Conservation (phyloP, 1,140 invertebrate species). For the Drosophila persimilis region DNA sequence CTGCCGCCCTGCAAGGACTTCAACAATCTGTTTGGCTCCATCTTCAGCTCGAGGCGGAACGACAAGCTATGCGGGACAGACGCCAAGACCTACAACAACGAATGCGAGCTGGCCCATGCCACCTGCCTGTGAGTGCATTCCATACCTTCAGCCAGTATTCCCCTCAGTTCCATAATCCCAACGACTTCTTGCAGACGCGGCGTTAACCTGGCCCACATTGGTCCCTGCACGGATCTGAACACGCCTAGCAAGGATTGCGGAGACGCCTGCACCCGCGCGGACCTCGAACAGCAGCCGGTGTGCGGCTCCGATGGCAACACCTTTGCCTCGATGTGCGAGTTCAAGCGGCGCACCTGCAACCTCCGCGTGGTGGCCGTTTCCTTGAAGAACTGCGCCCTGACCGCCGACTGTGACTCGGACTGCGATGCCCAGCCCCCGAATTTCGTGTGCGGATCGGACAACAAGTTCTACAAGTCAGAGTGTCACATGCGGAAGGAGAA, state of each 20-base stretch:
- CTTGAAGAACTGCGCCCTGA: constrained; percentile 91
- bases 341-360: constrained; percentile 92
- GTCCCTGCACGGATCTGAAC: constrained; percentile 91
- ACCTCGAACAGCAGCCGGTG: constrained; percentile 88
- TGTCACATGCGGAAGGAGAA: constrained; percentile 96
- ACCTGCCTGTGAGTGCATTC: constrained; percentile 89
- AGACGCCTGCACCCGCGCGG: constrained; percentile 87
- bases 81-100: constrained; percentile 91
- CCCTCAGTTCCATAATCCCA: constrained; percentile 1
- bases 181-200: constrained; percentile 86
- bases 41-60: constrained; percentile 77
- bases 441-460: constrained; percentile 96
- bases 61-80: constrained; percentile 94
- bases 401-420: constrained; percentile 90
- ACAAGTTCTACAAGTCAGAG: constrained; percentile 94
- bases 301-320: constrained; percentile 96
- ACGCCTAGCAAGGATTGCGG: constrained; percentile 88
- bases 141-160: constrained; percentile 2
- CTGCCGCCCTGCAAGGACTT: constrained; percentile 82
- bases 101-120: constrained; percentile 91
- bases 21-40: constrained; percentile 79
- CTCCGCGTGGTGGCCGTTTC: constrained; percentile 92
- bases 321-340: constrained; percentile 94
- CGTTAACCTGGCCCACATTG: constrained; percentile 93
- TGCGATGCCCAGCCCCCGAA: constrained; percentile 87